These are phyloP conservation scores for Bovichtus variegatus DNA, from an alignment of 2,797 vertebrate genomes.

Conservation along the genomic window DNA sequence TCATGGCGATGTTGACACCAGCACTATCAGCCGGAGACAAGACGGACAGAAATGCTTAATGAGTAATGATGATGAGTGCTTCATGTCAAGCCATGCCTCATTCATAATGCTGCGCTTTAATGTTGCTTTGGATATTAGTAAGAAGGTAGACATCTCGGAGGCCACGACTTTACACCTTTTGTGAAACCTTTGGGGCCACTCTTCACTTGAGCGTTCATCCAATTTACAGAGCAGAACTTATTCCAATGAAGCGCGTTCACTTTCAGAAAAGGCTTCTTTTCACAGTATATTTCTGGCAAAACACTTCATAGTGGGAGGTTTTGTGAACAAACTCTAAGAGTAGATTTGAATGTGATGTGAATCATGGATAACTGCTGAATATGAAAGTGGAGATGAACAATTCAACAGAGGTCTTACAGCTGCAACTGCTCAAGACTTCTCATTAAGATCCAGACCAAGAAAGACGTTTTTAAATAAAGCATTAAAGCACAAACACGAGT, in stretches of 20 bases:
- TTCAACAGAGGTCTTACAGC: neutral
- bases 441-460: neutral
- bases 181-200: neutral
- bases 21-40: constrained; percentile 49
- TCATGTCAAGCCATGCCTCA: constrained; percentile 8
- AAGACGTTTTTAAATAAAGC: neutral
- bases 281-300: neutral
- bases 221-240: neutral
- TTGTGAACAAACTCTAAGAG: constrained; percentile 5
- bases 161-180: constrained; percentile 12
- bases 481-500: neutral
- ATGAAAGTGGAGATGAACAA: neutral
- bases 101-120: neutral
- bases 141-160: neutral
- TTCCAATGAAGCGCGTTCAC: neutral
- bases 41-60: constrained; percentile 34
- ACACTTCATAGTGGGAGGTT: neutral
- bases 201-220: neutral
- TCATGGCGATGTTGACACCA: constrained; percentile 44
- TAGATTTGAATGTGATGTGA: constrained; percentile 16
- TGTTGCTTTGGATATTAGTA: constrained; percentile 21
- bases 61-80: constrained; percentile 38
- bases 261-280: neutral
- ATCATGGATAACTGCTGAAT: constrained; percentile 28
- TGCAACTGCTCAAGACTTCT: neutral